Conservation (phyloP, 2,888 invertebrate genomes). For the Phortica magna region DNA sequence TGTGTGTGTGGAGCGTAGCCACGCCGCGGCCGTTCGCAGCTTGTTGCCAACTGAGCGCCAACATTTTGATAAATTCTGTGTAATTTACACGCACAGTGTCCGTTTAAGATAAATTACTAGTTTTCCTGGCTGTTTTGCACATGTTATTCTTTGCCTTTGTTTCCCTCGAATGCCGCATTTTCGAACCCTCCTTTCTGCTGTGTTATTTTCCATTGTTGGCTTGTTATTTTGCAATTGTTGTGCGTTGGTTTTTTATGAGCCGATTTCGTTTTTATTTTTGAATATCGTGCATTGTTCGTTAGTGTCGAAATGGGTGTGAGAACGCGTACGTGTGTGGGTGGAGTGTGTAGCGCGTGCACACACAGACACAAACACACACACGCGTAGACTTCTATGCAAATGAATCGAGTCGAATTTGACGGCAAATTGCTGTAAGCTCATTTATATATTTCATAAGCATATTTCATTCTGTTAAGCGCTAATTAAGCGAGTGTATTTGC, state of each 20-base stretch:
- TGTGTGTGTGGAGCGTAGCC: neutral
- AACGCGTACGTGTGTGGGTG: neutral
- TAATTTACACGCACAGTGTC: slow-evolving; percentile 34
- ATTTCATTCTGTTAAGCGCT: slow-evolving; percentile 23
- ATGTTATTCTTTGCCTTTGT: neutral
- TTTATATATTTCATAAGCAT: slow-evolving; percentile 22
- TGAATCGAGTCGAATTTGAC: neutral
- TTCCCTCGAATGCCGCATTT: neutral
- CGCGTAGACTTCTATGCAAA: neutral
- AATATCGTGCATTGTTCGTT: slow-evolving; percentile 32
- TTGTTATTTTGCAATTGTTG: neutral
- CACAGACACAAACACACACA: neutral
- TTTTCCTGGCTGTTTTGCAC: neutral
- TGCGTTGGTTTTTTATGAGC: slow-evolving; percentile 23
- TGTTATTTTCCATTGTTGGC: neutral
- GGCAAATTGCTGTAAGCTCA: slow-evolving; percentile 18
- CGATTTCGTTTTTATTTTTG: slow-evolving; percentile 30
- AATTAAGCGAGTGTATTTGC: slow-evolving; percentile 15
- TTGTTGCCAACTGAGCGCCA: slow-evolving; percentile 5
- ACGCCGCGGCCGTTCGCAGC: neutral
- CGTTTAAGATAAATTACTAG: slow-evolving; percentile 30
- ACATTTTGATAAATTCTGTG: slow-evolving; percentile 32
- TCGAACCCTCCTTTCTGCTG: neutral
- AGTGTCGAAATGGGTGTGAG: neutral
- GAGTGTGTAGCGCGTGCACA: neutral